Base-by-base conservation (phyloP, 92 coral and sea anemone genomes). In the Porites rus region DNA sequence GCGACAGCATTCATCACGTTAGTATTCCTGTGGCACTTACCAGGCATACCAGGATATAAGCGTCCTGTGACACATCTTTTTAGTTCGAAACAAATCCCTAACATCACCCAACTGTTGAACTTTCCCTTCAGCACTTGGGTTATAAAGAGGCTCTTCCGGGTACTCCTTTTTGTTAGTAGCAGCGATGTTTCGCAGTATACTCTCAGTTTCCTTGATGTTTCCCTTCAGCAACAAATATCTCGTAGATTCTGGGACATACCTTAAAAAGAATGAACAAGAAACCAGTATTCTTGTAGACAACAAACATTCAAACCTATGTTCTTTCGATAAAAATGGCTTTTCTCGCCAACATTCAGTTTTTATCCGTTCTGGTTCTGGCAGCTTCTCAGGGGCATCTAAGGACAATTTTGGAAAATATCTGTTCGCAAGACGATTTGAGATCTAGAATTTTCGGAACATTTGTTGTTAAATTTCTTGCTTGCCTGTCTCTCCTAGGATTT, bases 1-100 rank as follows among this genome's bases (percentile, higher is more conserved):
- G 9, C 11, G 58, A 11, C 53, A 7, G 0, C 75, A 70, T 70
- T 70, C 18, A 25, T 20, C 75, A 38, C 46, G 46, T 38, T 38
- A 38, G 46, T 38, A 38, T 38, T 51, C 21, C 22, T 14, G 5
- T 1, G n/a, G 12, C 10, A 90, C 93, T 85, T 51, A 90, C 93
- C 93, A 90, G 51, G 90, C 56, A 60, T 86, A 81, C 93, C 93
- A 90, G 11, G 93, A 90, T 46, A 90, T 84, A 18, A 90, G 83
- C 16, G 93, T 90, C 69, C 90, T 79, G 60, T 86, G 83, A 6
- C 76, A 16, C 90, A 90, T 81, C 61, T 81, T 86, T 74, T 63
- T 80, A 50, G 90, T 74, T 28, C 87, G 73, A 64, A 90, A 90
- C 76, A 90, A 63, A 58, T 90, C 90, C 53, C 93, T 64, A 53